phyloP scores from a whole-genome alignment of 2,888 invertebrate species.

The Portevinia maculata region DNA sequence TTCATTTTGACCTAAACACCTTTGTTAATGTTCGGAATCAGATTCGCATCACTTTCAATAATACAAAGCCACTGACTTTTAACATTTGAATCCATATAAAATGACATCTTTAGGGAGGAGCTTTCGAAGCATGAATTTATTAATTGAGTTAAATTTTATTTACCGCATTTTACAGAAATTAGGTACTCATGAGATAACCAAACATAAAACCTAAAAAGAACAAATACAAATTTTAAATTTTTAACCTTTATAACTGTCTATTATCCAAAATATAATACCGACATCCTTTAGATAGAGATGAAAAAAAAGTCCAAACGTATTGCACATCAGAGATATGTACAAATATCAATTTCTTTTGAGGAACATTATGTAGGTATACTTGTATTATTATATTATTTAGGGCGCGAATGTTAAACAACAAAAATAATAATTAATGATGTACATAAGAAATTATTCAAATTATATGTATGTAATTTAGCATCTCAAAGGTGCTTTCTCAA shows the following conservation, averaged over 20 bases:
- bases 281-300: neutral
- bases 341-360: too few relatives aligned
- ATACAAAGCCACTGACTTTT: conserved; percentile 20
- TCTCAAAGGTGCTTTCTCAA: neutral
- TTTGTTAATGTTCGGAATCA: conserved; percentile 22
- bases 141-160: conserved; percentile 2
- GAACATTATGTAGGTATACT: too few relatives aligned
- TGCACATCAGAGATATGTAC: neutral
- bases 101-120: neutral
- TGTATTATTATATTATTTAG: too few relatives aligned
- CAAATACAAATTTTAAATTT: neutral
- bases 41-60: conserved; percentile 21
- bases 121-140: neutral
- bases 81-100: conserved; percentile 7
- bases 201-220: neutral
- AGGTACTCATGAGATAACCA: neutral
- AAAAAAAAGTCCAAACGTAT: neutral
- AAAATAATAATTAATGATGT: too few relatives aligned
- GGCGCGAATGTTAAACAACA: too few relatives aligned
- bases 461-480: too few relatives aligned
- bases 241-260: neutral
- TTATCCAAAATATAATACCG: neutral
- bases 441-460: too few relatives aligned
- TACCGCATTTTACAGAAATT: neutral
- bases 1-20: neutral